phyloP scores from a whole-genome alignment of 1,140 invertebrate genomes.

The Ganaspis sp. region DNA sequence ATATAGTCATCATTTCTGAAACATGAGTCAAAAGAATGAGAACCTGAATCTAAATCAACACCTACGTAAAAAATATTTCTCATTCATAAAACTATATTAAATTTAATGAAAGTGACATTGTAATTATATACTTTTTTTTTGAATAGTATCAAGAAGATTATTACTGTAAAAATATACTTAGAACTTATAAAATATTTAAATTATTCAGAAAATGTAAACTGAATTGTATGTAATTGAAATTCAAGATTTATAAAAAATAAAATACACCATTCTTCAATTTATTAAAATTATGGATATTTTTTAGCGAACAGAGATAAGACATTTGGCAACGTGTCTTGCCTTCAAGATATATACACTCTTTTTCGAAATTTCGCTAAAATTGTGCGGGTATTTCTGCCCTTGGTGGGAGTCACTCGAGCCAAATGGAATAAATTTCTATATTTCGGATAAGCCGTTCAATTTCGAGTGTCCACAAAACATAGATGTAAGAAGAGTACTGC shows the following conservation, averaged over 20 bases:
- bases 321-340: background rate
- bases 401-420: slow-evolving; percentile 37
- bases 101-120: no score
- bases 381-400: slow-evolving; percentile 8
- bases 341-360: background rate
- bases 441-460: slow-evolving; percentile 59
- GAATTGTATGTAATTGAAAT: no score
- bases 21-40: no score
- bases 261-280: no score
- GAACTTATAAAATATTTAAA: no score
- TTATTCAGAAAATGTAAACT: no score
- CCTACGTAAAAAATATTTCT: no score
- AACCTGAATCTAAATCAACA: no score
- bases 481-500: slow-evolving; percentile 48
- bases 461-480: slow-evolving; percentile 48
- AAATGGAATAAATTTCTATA: slow-evolving; percentile 64
- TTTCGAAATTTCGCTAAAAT: slow-evolving; percentile 7
- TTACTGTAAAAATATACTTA: background rate
- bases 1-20: no score
- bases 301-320: background rate
- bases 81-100: background rate
- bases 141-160: background rate
- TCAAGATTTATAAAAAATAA: no score
- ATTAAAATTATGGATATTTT: background rate
- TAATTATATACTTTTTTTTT: no score